Conservation (phyloP, 2,797 vertebrate genomes). For the Cuculus canorus region DNA sequence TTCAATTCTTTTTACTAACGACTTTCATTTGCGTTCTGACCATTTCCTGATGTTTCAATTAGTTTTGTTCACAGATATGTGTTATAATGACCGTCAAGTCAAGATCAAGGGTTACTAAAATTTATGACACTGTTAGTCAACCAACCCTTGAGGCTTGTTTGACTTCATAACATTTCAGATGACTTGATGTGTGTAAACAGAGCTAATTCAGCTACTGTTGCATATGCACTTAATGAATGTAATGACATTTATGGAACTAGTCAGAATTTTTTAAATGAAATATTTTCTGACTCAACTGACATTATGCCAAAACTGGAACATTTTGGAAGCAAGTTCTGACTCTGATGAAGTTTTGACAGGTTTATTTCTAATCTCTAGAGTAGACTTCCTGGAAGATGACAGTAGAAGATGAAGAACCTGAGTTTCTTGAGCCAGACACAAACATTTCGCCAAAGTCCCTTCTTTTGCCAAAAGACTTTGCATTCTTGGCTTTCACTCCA, state of each 20-base stretch:
- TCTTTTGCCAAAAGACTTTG: neutral
- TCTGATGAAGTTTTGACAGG: neutral
- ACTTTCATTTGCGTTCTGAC: neutral
- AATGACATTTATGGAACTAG: neutral
- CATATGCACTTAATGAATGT: neutral
- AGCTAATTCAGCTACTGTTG: neutral
- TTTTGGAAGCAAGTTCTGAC: neutral
- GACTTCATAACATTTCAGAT: neutral
- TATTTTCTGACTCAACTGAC: neutral
- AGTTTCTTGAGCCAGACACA: neutral
- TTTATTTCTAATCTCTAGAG: neutral
- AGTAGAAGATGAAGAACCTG: neutral
- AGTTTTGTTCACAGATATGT: neutral
- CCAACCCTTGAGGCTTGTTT: neutral
- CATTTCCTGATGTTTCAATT: conserved; percentile 25
- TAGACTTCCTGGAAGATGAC: neutral
- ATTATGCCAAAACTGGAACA: neutral
- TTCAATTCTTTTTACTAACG: neutral
- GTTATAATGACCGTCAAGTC: neutral
- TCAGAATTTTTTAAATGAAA: neutral
- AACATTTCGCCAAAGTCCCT: neutral
- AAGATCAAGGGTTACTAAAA: neutral
- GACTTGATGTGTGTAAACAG: conserved; percentile 15
- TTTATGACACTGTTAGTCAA: conserved; percentile 19
- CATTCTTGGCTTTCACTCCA: neutral